Evolutionary conservation across 1,140 invertebrate genomes (phyloP), one percentile per base, ranked within the genome.

Genomic region (Acromyrmex heyeri): DNA sequence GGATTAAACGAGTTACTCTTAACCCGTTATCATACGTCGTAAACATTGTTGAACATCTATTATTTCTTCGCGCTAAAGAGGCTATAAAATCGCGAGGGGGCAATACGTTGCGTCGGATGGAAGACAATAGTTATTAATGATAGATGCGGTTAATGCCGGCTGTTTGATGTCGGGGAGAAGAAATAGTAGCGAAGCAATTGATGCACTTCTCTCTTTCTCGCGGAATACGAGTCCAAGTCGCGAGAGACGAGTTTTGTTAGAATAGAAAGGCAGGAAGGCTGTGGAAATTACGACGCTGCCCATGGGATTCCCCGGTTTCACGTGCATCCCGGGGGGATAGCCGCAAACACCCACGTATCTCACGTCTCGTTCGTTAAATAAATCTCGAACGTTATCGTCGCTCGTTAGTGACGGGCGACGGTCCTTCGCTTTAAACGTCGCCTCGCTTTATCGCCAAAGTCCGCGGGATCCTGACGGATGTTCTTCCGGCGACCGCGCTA

Each of bases 381-480:
- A 83, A 75, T 83, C 24, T 61, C 69, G 64, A 24, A 44, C 55
- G 69, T 62, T 73, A 73, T 83, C 69, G 18, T 55, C 69, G 55
- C 79, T 83, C 79, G 69, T 83, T 83, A 83, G 79, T 69, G 27
- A 65, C 61, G 7, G 64, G 16, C 48, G 64, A 75, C 55, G 38
- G 55, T 50, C 48, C n/a, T n/a, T 55, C 57, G 69, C 55, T 62
- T 73, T 73, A 72, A 82, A 48, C 55, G 34, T 75, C 77, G 44
- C 18, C 18, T 34, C 53, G 69, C 38, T 83, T 83, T 83, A 83
- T 83, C 79, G 38, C 18, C 55, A 44, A 73, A 59, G 59, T 73
- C 62, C 73, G 48, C 73, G 73, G 21, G 65, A 64, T 85, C 57
- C 73, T 85, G 73, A 78, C 73, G 82, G 73, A 85, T 85, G 82